phyloP scores from a whole-genome alignment of 2,888 invertebrate genomes.

The Saturnia japonica region DNA sequence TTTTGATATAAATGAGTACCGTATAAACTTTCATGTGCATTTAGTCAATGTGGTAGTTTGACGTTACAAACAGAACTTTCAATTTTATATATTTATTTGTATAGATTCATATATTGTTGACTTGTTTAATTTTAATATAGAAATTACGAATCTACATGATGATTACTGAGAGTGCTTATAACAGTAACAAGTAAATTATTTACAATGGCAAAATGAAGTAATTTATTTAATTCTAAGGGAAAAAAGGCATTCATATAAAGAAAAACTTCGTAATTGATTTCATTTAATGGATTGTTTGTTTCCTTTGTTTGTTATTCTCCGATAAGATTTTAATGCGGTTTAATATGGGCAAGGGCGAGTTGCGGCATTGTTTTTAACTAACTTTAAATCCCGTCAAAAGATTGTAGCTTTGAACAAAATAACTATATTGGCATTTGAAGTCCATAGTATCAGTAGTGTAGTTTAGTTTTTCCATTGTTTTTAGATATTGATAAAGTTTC shows the following conservation, averaged over 20 bases:
- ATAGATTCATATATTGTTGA: not conserved
- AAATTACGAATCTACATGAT: not conserved
- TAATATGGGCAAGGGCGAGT: conserved; percentile 27
- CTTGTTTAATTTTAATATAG: not conserved
- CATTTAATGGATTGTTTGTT: conserved; percentile 21
- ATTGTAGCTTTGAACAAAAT: conserved; percentile 48
- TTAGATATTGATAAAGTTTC: not conserved
- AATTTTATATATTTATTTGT: no score
- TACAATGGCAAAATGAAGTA: not conserved
- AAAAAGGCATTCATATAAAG: conserved; percentile 2
- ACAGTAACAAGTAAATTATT: not conserved
- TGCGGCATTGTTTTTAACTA: conserved; percentile 33
- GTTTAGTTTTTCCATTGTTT: not conserved
- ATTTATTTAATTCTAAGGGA: not conserved
- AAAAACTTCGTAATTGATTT: conserved; percentile 10
- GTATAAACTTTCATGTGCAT: no score
- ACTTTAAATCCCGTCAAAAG: conserved; percentile 47
- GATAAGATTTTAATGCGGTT: conserved; percentile 32
- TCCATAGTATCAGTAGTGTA: conserved; percentile 6
- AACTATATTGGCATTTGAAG: conserved; percentile 38
- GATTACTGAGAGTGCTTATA: not conserved
- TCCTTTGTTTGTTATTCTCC: conserved; percentile 24
- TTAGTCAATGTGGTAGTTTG: no score
- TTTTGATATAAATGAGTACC: no score
- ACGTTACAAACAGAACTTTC: no score